These are phyloP conservation scores for Chrysopa pallens DNA, from an alignment of 1,140 invertebrate genomes.

Conservation along the genomic window DNA sequence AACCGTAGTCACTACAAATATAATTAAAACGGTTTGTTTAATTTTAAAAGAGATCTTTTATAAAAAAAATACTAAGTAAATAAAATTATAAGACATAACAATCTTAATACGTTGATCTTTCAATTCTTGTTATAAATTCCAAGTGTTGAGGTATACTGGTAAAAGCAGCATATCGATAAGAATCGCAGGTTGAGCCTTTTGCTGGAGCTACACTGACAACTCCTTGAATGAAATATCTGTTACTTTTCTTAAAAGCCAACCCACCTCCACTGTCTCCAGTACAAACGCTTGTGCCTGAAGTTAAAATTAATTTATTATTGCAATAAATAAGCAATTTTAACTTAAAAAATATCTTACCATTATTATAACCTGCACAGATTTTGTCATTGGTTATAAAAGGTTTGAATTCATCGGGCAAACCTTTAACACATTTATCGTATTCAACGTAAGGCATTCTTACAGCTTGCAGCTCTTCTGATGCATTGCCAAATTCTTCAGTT, in stretches of 20 bases:
- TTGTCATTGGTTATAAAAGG: constrained; percentile 19
- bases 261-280: constrained; percentile 23
- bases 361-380: constrained; percentile 14
- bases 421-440: constrained; percentile 10
- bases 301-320: neutral
- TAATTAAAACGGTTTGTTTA: no score
- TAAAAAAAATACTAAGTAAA: no score
- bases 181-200: constrained; percentile 12
- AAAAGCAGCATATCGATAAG: constrained; percentile 14
- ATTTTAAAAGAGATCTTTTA: no score
- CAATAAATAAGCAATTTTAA: neutral
- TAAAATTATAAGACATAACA: no score
- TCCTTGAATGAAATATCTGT: constrained; percentile 18
- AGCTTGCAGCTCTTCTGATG: constrained; percentile 13
- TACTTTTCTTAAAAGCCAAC: constrained; percentile 7
- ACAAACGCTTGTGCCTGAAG: constrained; percentile 17
- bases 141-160: constrained; percentile 16
- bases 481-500: neutral
- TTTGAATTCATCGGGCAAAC: constrained; percentile 10
- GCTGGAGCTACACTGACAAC: constrained; percentile 17
- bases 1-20: no score
- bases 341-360: neutral
- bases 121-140: constrained; percentile 12
- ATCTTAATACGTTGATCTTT: no score
- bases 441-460: constrained; percentile 16